phyloP scores from a whole-genome alignment of 2,888 invertebrate genomes.

The Molorchus minor region DNA sequence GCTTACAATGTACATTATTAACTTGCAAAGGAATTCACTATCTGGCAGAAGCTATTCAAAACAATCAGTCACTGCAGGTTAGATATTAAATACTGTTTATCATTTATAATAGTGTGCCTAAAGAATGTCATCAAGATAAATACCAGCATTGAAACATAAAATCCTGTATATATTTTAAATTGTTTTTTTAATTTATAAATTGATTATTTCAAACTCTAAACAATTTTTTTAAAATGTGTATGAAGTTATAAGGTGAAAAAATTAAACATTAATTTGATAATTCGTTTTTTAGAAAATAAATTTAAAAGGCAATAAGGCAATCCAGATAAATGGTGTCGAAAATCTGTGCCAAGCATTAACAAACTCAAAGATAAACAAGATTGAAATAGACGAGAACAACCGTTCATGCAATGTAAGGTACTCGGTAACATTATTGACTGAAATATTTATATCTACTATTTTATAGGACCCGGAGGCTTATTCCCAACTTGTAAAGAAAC shows the following conservation, averaged over 20 bases:
- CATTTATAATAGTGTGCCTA: no score
- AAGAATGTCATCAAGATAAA: no score
- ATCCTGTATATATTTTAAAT: no score
- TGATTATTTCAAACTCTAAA: no score
- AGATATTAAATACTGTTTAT: conserved; percentile 21
- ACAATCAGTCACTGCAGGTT: conserved; percentile 55
- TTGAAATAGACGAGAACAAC: conserved; percentile 58
- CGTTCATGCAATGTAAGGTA: conserved; percentile 57
- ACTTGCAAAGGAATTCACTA: conserved; percentile 55
- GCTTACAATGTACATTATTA: conserved; percentile 57
- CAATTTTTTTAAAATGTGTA: no score
- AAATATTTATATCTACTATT: conserved; percentile 12
- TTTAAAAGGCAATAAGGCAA: conserved; percentile 58
- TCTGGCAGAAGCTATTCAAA: conserved; percentile 53
- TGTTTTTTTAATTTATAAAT: no score
- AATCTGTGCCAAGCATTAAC: conserved; percentile 55
- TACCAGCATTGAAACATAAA: no score
- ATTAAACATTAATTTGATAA: no score
- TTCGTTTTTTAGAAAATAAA: conserved; percentile 58
- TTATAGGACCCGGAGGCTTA: conserved; percentile 56
- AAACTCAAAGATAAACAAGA: conserved; percentile 55
- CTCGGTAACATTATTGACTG: neutral
- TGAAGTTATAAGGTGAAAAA: no score
- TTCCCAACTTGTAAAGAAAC: conserved; percentile 55
- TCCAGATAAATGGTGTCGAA: conserved; percentile 56